A percentile compares a stretch with the other conserved stretches of the same genome.
Conservation (phyloP, 2,888 invertebrate species). For the Mesoligia furuncula region DNA sequence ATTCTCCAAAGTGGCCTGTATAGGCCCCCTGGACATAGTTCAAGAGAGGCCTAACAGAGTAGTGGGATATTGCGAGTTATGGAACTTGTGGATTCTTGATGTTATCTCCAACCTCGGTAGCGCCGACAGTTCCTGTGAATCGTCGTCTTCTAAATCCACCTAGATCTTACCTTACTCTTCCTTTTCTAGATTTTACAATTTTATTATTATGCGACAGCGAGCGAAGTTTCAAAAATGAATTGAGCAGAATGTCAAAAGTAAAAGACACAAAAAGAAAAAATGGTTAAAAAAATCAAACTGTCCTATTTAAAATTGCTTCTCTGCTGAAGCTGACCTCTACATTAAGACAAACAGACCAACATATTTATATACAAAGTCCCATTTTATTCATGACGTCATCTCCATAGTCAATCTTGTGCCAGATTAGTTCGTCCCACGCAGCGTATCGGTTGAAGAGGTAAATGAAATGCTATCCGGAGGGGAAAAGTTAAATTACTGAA, state of each 20-base stretch:
- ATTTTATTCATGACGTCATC: constrained; percentile 57
- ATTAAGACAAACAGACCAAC: not conserved
- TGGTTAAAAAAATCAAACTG: not conserved
- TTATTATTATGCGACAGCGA: not conserved
- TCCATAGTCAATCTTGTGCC: constrained; percentile 78
- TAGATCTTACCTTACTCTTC: too few species aligned
- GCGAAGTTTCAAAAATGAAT: not conserved
- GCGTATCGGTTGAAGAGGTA: constrained; percentile 91
- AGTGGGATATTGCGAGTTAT: not conserved
- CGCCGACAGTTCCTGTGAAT: not conserved
- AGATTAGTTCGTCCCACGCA: constrained; percentile 90
- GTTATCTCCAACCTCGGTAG: not conserved
- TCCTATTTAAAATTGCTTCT: not conserved
- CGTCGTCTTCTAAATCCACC: not conserved
- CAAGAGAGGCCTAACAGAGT: not conserved
- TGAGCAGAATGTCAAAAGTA: not conserved
- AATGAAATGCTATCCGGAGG: constrained; percentile 91
- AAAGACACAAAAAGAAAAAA: not conserved
- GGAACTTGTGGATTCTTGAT: not conserved
- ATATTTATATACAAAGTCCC: not conserved
- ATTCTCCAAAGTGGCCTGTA: too few species aligned
- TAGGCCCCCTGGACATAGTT: too few species aligned
- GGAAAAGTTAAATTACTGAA: constrained; percentile 91
- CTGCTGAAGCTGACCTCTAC: not conserved
- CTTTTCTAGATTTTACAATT: too few species aligned